Base-by-base conservation (phyloP, 1,140 invertebrate genomes). In the Metaphire vulgaris region DNA sequence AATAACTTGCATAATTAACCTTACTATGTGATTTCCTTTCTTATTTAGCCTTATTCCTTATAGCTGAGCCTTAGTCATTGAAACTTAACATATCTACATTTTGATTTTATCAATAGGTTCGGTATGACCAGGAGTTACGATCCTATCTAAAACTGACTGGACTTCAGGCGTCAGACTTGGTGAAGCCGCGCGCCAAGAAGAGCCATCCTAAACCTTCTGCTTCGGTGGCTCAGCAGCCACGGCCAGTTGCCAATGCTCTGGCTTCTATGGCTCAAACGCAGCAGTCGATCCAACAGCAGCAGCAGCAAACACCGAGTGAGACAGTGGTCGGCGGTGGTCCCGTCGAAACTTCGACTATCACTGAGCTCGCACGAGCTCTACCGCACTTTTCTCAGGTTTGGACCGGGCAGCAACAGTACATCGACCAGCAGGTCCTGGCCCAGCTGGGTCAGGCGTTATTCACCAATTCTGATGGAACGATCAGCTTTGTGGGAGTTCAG, bases 311-410 rank as follows among this genome's bases (percentile, higher is more conserved):
- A 15, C 41, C 41, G 21, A 56, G 41, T 21, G 41, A 56, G 41
- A 21, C 41, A 56, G 41, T 21, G 41, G 6, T 56, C 6, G 41
- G 41, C 6, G n/a, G n/a, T n/a, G 41, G 6, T 6, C 6, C 41
- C 41, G 41, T 6, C 41, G 41, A 56, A 56, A 56, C 21, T 6
- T 56, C 41, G 6, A 56, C 41, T 21, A 6, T 34, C 2, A n/a
- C 15, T 2, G 71, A 21, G 6, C 31, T 32, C n/a, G 28, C 30
- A 21, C 26, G 56, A 15, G 70, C 32, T 21, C 71, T 77, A 33
- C 76, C 76, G 1, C 70, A 72, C 31, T 77, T 77, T 34, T 77
- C 76, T n/a, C 76, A 77, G 34, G 71, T 77, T 28, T 77, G 76
- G 76, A 67, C 76, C 2, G 56, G 68, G 2, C 68, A 71, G 33